Percentiles rank a stretch among this genome's conserved stretches.
Conservation (phyloP, 2,888 invertebrate species). For the Gryllus longicercus region DNA sequence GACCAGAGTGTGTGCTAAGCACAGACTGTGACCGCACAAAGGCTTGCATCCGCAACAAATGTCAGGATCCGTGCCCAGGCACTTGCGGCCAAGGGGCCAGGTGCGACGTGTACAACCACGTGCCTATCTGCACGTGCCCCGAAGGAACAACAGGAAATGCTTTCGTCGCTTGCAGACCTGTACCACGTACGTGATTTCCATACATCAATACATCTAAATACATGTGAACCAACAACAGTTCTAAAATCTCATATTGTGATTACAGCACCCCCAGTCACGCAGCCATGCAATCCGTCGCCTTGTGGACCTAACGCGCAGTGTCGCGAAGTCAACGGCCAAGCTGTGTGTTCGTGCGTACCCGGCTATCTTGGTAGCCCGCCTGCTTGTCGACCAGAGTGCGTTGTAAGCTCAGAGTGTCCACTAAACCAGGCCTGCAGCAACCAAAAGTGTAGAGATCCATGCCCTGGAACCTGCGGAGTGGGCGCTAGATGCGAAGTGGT, state of each 20-base stretch:
- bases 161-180: constrained; percentile 48
- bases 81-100: constrained; percentile 43
- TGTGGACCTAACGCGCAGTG: constrained; percentile 77
- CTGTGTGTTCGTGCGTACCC: constrained; percentile 73
- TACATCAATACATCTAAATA: neutral
- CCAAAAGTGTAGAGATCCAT: constrained; percentile 76
- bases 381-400: constrained; percentile 73
- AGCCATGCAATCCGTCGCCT: constrained; percentile 67
- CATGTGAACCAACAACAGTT: neutral
- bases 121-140: constrained; percentile 48
- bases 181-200: constrained; percentile 29
- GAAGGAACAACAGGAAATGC: constrained; percentile 67
- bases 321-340: constrained; percentile 64
- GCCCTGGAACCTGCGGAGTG: constrained; percentile 71
- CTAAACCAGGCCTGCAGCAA: constrained; percentile 72
- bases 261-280: constrained; percentile 41
- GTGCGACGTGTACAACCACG: constrained; percentile 45
- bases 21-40: constrained; percentile 53
- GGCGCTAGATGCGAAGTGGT: constrained; percentile 68
- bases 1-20: constrained; percentile 55
- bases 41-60: constrained; percentile 44
- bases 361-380: constrained; percentile 73
- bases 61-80: constrained; percentile 42
- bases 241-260: too few relatives aligned
- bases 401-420: constrained; percentile 72